Conservation (phyloP, 2,797 vertebrate genomes). For the Squalus acanthias region DNA sequence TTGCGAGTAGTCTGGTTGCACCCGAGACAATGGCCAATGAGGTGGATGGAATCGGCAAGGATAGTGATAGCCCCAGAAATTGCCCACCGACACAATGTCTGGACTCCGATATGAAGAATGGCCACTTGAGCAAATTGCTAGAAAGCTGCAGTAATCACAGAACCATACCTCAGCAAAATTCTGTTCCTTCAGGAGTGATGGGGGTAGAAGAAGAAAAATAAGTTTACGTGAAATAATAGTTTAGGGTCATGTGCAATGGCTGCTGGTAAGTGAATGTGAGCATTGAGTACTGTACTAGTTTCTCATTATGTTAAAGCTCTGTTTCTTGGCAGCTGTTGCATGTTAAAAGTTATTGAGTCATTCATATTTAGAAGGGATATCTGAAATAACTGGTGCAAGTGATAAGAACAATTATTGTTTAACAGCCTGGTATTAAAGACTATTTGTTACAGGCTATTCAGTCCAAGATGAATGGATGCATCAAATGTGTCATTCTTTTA, state of each 20-base stretch:
- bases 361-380: not conserved
- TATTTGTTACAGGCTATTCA: not conserved
- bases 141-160: not conserved
- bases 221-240: not conserved
- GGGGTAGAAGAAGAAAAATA: not conserved
- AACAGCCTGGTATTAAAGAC: not conserved
- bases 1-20: not conserved
- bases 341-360: not conserved
- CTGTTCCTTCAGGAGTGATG: not conserved
- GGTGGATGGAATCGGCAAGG: not conserved
- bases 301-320: not conserved
- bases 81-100: not conserved
- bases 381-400: not conserved
- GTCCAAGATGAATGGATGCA: not conserved
- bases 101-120: not conserved
- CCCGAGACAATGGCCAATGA: not conserved
- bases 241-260: not conserved
- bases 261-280: not conserved
- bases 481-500: not conserved
- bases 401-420: not conserved
- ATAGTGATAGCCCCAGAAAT: not conserved
- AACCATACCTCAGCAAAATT: not conserved
- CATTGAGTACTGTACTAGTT: not conserved
- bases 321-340: not conserved
- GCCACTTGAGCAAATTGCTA: not conserved